Evolutionary conservation across 2,888 invertebrate species (phyloP).

Genomic region (Apodemia zela): DNA sequence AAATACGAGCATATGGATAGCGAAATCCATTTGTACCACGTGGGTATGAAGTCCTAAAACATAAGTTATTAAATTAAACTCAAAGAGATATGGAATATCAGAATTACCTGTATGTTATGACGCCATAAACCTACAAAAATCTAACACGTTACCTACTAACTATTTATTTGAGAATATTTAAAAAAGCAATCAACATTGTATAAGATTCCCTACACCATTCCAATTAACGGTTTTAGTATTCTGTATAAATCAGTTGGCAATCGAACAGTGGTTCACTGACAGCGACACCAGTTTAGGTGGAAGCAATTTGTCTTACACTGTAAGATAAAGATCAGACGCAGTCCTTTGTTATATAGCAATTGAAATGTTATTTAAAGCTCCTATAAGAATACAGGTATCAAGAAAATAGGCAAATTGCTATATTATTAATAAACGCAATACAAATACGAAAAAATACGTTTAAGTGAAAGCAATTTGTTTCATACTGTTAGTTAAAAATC

Average conservation of each 20-base stretch:
- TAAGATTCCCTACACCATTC: slow-evolving; percentile 29
- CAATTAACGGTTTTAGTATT: slow-evolving; percentile 38
- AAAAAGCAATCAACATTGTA: neutral
- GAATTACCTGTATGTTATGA: too few species aligned
- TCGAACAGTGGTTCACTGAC: slow-evolving; percentile 44
- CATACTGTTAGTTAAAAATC: slow-evolving; percentile 65
- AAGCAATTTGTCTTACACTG: slow-evolving; percentile 70
- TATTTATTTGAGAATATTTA: neutral
- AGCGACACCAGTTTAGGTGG: slow-evolving; percentile 51
- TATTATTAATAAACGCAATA: neutral
- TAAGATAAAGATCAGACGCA: slow-evolving; percentile 55
- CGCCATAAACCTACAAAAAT: too few species aligned
- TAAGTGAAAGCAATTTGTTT: slow-evolving; percentile 69
- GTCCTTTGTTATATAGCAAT: slow-evolving; percentile 28
- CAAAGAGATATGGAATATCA: too few species aligned
- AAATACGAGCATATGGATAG: too few species aligned
- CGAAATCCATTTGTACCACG: too few species aligned
- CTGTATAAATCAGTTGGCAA: slow-evolving; percentile 48
- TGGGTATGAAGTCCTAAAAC: too few species aligned
- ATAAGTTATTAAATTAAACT: too few species aligned
- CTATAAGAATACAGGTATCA: neutral
- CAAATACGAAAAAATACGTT: slow-evolving; percentile 28
- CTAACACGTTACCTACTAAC: too few species aligned
- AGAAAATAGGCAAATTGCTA: neutral
- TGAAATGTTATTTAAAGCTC: slow-evolving; percentile 19